Conservation (phyloP, 1,140 invertebrate species). For the Drosophila guanche region DNA sequence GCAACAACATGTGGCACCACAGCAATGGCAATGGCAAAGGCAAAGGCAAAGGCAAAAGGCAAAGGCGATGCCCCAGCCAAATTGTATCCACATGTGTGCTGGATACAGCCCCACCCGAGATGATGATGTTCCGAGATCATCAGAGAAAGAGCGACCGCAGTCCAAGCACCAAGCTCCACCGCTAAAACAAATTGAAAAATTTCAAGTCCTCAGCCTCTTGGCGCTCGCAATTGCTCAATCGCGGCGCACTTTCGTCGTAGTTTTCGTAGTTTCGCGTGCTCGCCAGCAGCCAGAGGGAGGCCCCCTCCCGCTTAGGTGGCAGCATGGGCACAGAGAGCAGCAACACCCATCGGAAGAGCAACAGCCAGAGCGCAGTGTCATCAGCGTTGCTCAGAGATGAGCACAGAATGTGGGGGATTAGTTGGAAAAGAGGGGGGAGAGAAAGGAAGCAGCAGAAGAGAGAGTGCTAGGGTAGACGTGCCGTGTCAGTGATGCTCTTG, state of each 20-base stretch:
- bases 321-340: conserved; percentile 18
- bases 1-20: conserved; percentile 54
- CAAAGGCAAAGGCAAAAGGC: conserved; percentile 20
- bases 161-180: conserved; percentile 26
- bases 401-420: conserved; percentile 6
- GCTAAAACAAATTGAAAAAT: conserved; percentile 78
- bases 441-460: neutral
- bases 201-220: conserved; percentile 76
- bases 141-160: conserved; percentile 11
- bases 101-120: conserved; percentile 36
- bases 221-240: conserved; percentile 78
- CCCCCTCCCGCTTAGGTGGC: neutral
- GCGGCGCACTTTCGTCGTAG: neutral
- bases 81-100: conserved; percentile 78
- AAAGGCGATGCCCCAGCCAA: conserved; percentile 58
- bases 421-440: neutral
- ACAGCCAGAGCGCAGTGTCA: conserved; percentile 18
- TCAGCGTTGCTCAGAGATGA: conserved; percentile 35
- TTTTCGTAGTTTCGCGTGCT: conserved; percentile 62
- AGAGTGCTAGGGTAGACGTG: too few relatives aligned
- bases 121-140: conserved; percentile 46
- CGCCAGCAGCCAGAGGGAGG: conserved; percentile 15
- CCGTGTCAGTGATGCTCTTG: too few relatives aligned
- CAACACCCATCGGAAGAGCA: conserved; percentile 11
- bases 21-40: conserved; percentile 46